A percentile compares a stretch with the other conserved stretches of the same genome.
Conservation (phyloP, 2,113 vertebrate genomes). For the Coracopsis vasa region DNA sequence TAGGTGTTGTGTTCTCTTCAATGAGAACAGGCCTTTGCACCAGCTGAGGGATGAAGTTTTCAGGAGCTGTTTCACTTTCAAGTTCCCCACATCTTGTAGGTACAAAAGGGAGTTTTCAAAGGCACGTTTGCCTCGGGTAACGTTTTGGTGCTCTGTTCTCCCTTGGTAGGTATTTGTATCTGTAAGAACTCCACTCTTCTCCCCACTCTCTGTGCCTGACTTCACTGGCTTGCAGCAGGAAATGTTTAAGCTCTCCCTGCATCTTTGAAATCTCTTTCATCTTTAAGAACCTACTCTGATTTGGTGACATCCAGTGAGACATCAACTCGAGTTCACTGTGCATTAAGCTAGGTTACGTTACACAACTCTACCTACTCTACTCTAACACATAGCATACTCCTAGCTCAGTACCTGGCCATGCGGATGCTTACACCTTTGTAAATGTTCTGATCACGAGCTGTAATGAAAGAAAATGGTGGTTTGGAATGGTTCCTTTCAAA, state of each 20-base stretch:
- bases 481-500: neutral
- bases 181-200: neutral
- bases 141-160: neutral
- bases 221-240: neutral
- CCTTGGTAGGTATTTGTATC: neutral
- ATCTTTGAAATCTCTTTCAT: neutral
- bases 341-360: neutral
- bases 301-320: neutral
- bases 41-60: neutral
- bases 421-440: neutral
- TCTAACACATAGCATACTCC: neutral
- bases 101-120: neutral
- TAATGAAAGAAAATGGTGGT: neutral
- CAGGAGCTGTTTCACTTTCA: neutral
- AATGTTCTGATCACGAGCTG: neutral
- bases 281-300: neutral
- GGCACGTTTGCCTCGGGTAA: neutral
- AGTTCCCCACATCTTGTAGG: neutral
- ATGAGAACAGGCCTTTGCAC: neutral
- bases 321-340: neutral
- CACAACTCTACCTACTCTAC: neutral
- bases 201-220: fast-evolving
- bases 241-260: neutral
- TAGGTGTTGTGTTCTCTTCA: neutral
- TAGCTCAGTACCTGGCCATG: neutral